phyloP scores from a whole-genome alignment of 2,113 vertebrate genomes.

The Pavo muticus region DNA sequence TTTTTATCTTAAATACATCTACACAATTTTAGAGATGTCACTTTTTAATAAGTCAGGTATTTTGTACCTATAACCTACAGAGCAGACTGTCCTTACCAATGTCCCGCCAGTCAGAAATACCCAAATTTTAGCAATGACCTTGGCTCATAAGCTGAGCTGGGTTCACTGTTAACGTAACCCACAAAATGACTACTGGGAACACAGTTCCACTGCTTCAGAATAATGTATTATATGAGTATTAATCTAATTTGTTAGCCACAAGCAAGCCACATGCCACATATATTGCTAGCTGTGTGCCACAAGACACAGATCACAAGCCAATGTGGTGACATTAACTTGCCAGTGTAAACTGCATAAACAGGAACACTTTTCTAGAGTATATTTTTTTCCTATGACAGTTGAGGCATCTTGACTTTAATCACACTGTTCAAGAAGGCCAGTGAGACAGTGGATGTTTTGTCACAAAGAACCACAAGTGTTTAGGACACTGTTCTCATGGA shows the following conservation, averaged over 20 bases:
- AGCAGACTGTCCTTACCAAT: not conserved
- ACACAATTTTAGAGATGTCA: not conserved
- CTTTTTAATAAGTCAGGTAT: not conserved
- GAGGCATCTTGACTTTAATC: not conserved
- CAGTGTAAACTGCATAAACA: not conserved
- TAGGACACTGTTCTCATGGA: not conserved
- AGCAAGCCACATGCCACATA: not conserved
- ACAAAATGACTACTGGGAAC: not conserved
- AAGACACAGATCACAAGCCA: not conserved
- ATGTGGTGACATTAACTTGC: not conserved
- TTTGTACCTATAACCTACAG: not conserved
- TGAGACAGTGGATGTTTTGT: not conserved
- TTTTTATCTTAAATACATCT: not conserved
- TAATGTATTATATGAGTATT: not conserved
- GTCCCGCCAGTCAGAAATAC: not conserved
- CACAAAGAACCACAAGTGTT: not conserved
- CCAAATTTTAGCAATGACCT: not conserved
- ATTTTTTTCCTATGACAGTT: not conserved
- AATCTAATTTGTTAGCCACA: not conserved
- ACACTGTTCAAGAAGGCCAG: not conserved
- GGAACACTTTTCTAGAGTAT: not conserved
- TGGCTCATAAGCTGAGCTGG: rapidly evolving
- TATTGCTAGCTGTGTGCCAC: too few relatives aligned
- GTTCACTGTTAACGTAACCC: not conserved
- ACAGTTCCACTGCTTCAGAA: not conserved